Evolutionary conservation across 2,797 vertebrate genomes (phyloP).

Genomic region (Thunnus albacares): DNA sequence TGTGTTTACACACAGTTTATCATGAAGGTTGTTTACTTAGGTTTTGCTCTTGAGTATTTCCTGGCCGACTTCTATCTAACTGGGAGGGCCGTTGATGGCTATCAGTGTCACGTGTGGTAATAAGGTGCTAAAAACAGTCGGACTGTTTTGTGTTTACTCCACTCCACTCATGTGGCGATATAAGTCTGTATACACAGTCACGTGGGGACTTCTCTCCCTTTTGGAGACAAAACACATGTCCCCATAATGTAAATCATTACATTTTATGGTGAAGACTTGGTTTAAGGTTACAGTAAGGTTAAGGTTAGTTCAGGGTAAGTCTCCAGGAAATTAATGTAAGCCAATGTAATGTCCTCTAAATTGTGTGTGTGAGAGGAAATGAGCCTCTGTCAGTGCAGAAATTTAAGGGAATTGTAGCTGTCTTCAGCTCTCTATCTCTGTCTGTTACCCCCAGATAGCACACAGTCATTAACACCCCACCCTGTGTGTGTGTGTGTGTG

Average conservation of each 20-base stretch:
- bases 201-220: background rate
- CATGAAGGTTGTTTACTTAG: slow-evolving; percentile 14
- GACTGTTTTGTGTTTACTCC: background rate
- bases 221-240: background rate
- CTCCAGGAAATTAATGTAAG: too few relatives aligned
- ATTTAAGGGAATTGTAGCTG: slow-evolving; percentile 1
- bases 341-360: background rate
- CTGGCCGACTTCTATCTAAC: slow-evolving; percentile 11
- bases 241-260: background rate
- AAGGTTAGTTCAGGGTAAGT: too few relatives aligned
- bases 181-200: background rate
- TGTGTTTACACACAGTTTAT: slow-evolving; percentile 4
- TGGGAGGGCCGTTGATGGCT: slow-evolving; percentile 1
- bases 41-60: slow-evolving; percentile 21
- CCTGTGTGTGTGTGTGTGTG: slow-evolving; percentile 49
- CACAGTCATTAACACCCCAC: slow-evolving; percentile 47
- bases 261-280: too few relatives aligned
- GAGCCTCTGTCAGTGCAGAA: background rate
- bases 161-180: too few relatives aligned
- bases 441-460: slow-evolving; percentile 66
- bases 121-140: slow-evolving; percentile 12
- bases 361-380: slow-evolving; percentile 5
- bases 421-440: slow-evolving; percentile 35
- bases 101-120: slow-evolving; percentile 31
- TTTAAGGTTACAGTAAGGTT: too few relatives aligned